A percentile compares a stretch with the other conserved stretches of the same genome.
Evolutionary conservation across 2,888 invertebrate species (phyloP).

Genomic region (Serrognathus titanus): DNA sequence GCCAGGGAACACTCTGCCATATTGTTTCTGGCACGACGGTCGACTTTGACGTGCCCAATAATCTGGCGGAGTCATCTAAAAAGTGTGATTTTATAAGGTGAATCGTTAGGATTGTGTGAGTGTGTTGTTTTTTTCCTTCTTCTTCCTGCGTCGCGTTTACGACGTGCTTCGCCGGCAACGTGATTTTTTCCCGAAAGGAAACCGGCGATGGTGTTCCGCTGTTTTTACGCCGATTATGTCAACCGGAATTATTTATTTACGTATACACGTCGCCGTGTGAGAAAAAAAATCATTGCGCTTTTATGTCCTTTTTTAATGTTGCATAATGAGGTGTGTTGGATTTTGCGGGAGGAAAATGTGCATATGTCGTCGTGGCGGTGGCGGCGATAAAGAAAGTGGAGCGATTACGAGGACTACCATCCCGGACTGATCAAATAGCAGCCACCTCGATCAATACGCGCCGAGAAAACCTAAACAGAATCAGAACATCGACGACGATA

Average conservation of each 20-base stretch:
- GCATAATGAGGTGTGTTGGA: no score
- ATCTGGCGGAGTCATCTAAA: neutral
- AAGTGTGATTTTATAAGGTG: constrained; percentile 2
- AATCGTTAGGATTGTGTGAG: neutral
- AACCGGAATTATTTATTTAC: neutral
- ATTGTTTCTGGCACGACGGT: neutral
- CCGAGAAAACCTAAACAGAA: constrained; percentile 23
- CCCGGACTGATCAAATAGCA: constrained; percentile 25
- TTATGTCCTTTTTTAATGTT: no score
- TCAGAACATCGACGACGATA: constrained; percentile 17
- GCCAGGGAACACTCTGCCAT: neutral
- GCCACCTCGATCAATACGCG: constrained; percentile 24
- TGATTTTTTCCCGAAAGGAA: neutral
- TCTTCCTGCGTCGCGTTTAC: no score
- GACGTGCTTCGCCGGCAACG: neutral
- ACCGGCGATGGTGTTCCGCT: neutral
- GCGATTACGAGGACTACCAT: constrained; percentile 3
- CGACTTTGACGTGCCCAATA: neutral
- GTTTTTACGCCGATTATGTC: neutral
- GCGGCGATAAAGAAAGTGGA: neutral
- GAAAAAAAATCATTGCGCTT: neutral
- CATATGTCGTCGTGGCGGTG: neutral
- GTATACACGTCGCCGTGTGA: neutral
- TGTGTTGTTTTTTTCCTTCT: no score
- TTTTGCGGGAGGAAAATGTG: no score